These are phyloP conservation scores for Melanotaenia trifasciata DNA, from an alignment of 2,797 vertebrate genomes.

Conservation along the genomic window DNA sequence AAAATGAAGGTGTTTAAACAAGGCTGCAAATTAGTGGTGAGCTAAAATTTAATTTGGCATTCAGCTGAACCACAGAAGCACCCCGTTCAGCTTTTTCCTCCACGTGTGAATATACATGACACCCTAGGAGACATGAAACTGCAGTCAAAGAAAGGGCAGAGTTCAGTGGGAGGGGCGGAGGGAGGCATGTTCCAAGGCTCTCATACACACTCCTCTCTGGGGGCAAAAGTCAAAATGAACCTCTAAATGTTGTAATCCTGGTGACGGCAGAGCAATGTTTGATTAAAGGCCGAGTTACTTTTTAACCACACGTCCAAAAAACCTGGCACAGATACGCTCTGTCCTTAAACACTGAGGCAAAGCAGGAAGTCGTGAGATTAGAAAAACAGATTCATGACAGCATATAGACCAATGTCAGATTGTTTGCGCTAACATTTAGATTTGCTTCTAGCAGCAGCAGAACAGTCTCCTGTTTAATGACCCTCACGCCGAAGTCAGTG, in stretches of 20 bases:
- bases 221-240: conserved; percentile 61
- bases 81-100: background rate
- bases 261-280: conserved; percentile 59
- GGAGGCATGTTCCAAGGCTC: conserved; percentile 23
- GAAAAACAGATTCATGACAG: background rate
- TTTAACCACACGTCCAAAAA: conserved; percentile 70
- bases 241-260: conserved; percentile 53
- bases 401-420: conserved; percentile 31
- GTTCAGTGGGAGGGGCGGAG: conserved; percentile 64
- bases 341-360: conserved; percentile 14
- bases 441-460: conserved; percentile 22
- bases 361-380: conserved; percentile 4
- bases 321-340: conserved; percentile 22
- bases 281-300: conserved; percentile 67
- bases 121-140: conserved; percentile 35
- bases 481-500: background rate
- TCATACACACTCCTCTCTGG: conserved; percentile 6
- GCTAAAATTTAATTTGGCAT: background rate
- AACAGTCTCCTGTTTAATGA: conserved; percentile 29
- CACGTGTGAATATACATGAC: conserved; percentile 6
- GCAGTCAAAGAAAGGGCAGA: conserved; percentile 54
- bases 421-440: conserved; percentile 3
- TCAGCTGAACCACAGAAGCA: background rate
- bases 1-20: background rate
- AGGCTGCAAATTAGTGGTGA: background rate